Base-by-base conservation (phyloP, 2,113 vertebrate genomes). In the Cololabis saira region DNA sequence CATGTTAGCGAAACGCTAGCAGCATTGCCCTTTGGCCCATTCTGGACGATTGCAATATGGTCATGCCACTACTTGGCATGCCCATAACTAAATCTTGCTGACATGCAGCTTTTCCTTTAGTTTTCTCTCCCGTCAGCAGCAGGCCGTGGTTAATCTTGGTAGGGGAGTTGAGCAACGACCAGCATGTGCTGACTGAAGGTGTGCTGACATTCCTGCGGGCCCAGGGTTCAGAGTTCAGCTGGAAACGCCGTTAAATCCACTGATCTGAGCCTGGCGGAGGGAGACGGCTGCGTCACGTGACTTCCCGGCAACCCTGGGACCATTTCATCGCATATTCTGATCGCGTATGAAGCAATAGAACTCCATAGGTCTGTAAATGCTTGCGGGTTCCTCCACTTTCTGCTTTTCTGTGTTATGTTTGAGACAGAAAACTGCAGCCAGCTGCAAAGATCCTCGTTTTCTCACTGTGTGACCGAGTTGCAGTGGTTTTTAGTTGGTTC, bases 161-260 rank as follows among this genome's bases (percentile, higher is more conserved):
- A 56, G 33, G 27, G 11, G 60, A 47, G 43, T 17, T 37, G 63
- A 61, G 58, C 64, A 41, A 68, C 58, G 54, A 59, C 59, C 19
- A 41, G 9, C 50, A 40, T n/a, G 61, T 67, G 71, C 45, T 48
- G 53, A 40, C 40, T 17, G 17, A 72, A 62, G 71, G 73, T 66
- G 72, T 66, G 59, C 18, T 69, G 56, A 49, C 62, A 75, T 82
- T 84, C 81, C 70, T 57, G 27, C 2, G 11, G 71, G 63, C 2
- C 21, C 66, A 30, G 65, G 60, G 77, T 68, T 76, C 81, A 81
- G 14, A 68, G 76, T 76, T 81, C 76, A 79, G 33, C 40, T 62
- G 61, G 55, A 42, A 65, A 41, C 24, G 42, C 54, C 52, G 18
- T 66, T 62, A 24, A 57, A 47, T 27, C 11, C 60, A 33, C 59